Conservation (phyloP, 2,797 vertebrate genomes). For the Galaxias olidus region DNA sequence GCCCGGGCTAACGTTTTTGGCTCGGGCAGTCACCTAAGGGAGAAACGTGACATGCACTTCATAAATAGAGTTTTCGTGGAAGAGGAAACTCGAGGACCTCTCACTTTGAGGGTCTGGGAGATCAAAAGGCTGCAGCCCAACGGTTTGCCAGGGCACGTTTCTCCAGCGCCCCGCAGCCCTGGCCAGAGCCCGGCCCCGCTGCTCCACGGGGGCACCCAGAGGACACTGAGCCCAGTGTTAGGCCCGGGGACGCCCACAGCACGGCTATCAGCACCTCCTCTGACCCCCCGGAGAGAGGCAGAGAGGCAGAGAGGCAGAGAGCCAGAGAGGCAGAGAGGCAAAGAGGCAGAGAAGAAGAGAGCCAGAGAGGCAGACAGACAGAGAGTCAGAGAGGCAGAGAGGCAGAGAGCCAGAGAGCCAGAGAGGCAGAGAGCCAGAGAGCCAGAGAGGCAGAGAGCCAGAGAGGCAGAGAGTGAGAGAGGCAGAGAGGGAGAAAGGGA, state of each 20-base stretch:
- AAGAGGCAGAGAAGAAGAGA: too few species aligned
- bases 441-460: too few species aligned
- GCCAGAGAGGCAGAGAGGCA: constrained; percentile 14
- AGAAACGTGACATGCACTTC: constrained; percentile 50
- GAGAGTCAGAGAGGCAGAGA: constrained; percentile 17
- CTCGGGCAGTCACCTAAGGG: constrained; percentile 43
- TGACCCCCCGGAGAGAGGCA: constrained; percentile 17
- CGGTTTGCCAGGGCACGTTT: constrained; percentile 79
- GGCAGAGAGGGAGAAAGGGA: too few species aligned
- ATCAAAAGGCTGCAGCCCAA: constrained; percentile 77
- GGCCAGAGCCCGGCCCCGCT: constrained; percentile 61
- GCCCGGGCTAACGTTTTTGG: constrained; percentile 50
- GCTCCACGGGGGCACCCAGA: constrained; percentile 80
- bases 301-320: too few species aligned
- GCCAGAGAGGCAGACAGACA: too few species aligned
- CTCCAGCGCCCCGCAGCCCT: constrained; percentile 70
- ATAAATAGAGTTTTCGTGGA: constrained; percentile 57
- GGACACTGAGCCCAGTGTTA: constrained; percentile 77
- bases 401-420: too few species aligned
- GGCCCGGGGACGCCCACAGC: constrained; percentile 59
- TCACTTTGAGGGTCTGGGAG: constrained; percentile 62
- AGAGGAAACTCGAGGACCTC: constrained; percentile 42
- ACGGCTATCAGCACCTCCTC: constrained; percentile 63
- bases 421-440: constrained; percentile 13
- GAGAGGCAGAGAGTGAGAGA: too few species aligned